Base-by-base conservation (phyloP, 2,113 vertebrate genomes). In the Arenaria interpres region DNA sequence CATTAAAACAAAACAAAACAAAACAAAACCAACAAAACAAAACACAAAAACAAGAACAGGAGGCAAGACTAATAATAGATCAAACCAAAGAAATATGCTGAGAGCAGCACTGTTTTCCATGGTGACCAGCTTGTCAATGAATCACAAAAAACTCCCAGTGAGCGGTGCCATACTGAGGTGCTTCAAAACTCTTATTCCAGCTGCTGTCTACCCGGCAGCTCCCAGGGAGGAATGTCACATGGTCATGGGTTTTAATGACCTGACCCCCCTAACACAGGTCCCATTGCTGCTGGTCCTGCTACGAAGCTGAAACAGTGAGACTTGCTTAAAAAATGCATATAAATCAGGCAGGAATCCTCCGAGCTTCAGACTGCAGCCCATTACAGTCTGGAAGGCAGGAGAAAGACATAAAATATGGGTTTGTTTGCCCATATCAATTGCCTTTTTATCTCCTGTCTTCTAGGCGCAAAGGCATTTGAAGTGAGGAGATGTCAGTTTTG, bases 361-460 rank as follows among this genome's bases (percentile, higher is more conserved):
- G 60, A 88, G 89, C 69, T 90, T 93, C 92, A 95, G 69, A 51
- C 48, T 2, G 16, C 37, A 85, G 90, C 79, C 73, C 77, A 90
- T 96, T 95, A 95, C 60, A 78, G 71, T 30, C 79, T 90, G 79
- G 37, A 77, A 95, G 79, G 80, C 50, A 25, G 21, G 28, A 93
- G 64, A 90, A 92, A 85, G 88, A 77, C 56, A 85, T 97, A 94
- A 98, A 96, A 96, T 96, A 96, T 60, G 71, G 80, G 76, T 88
- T 96, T 94, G 94, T 97, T 97, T 98, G 89, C 83, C 85, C 39
- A 57, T 95, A 96, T 96, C 95, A 94, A 92, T 92, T 96, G 89
- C 79, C 77, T 97, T 97, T 96, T 93, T 94, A 96, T 97, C 94
- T 97, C 50, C 46, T 83, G 88, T 96, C 88, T 95, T 90, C 80